phyloP scores from a whole-genome alignment of 1,140 invertebrate species.

The Helicorthomorpha holstii region DNA sequence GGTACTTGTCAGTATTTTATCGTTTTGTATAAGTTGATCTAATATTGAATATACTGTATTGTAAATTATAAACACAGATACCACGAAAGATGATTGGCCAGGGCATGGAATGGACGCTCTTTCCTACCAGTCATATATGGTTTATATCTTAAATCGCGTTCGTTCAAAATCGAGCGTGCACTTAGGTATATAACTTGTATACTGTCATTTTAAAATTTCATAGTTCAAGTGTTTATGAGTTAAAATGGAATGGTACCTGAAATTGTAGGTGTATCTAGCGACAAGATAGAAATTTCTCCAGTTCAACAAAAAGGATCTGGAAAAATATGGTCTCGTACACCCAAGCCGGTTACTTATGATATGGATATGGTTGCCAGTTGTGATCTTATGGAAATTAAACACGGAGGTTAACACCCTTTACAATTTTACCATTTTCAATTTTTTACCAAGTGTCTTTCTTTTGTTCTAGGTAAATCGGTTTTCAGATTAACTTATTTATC shows the following conservation, averaged over 20 bases:
- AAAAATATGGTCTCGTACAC: conserved; percentile 43
- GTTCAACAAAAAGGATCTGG: conserved; percentile 41
- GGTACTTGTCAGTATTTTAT: no score
- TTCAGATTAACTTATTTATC: conserved; percentile 27
- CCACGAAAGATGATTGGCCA: conserved; percentile 7
- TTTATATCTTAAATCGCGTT: conserved; percentile 59
- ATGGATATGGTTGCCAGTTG: conserved; percentile 74
- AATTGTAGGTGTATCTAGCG: conserved; percentile 52
- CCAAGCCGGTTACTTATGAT: conserved; percentile 51
- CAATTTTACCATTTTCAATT: not conserved
- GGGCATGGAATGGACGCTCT: conserved; percentile 59
- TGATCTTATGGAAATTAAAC: conserved; percentile 43
- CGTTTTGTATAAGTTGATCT: no score
- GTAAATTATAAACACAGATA: no score
- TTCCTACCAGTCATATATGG: conserved; percentile 63
- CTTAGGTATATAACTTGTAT: conserved; percentile 35
- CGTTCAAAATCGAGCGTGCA: conserved; percentile 63
- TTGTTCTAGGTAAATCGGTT: conserved; percentile 21
- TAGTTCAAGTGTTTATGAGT: no score
- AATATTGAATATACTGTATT: no score
- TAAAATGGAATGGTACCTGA: no score
- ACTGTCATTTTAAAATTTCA: no score
- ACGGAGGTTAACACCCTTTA: not conserved
- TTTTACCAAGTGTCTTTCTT: conserved; percentile 10
- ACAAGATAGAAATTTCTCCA: conserved; percentile 80